These are phyloP conservation scores for Sebastes paucispinis DNA, from an alignment of 2,797 vertebrate genomes.

Conservation along the genomic window DNA sequence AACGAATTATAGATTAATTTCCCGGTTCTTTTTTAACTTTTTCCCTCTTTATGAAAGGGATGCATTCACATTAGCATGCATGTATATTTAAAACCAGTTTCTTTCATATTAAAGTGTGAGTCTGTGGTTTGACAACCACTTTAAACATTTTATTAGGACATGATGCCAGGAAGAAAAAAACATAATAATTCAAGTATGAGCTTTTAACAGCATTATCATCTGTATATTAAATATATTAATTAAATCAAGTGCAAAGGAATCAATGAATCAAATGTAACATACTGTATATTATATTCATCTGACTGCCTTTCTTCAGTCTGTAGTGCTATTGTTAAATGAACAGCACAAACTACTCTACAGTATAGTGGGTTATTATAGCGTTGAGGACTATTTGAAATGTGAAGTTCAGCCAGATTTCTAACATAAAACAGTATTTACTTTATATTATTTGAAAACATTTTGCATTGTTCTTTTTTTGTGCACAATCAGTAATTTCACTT, in stretches of 20 bases:
- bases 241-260: neutral
- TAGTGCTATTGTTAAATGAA: neutral
- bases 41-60: neutral
- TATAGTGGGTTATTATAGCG: neutral
- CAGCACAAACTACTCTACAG: neutral
- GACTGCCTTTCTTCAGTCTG: neutral
- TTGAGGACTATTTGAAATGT: neutral
- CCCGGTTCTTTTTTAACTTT: neutral
- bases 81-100: neutral
- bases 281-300: neutral
- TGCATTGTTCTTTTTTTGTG: neutral
- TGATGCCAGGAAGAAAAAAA: neutral
- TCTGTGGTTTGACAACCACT: neutral
- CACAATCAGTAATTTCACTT: neutral
- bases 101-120: neutral
- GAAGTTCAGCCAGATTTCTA: neutral
- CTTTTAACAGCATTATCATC: neutral
- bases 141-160: neutral
- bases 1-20: constrained; percentile 48
- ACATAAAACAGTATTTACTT: neutral
- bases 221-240: neutral
- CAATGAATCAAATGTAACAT: neutral
- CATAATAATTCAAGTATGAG: neutral
- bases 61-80: neutral
- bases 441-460: neutral